Percentiles rank a stretch among this genome's conserved stretches.
phyloP scores from a whole-genome alignment of 2,888 invertebrate species.

The Leptopterna dolabrata region DNA sequence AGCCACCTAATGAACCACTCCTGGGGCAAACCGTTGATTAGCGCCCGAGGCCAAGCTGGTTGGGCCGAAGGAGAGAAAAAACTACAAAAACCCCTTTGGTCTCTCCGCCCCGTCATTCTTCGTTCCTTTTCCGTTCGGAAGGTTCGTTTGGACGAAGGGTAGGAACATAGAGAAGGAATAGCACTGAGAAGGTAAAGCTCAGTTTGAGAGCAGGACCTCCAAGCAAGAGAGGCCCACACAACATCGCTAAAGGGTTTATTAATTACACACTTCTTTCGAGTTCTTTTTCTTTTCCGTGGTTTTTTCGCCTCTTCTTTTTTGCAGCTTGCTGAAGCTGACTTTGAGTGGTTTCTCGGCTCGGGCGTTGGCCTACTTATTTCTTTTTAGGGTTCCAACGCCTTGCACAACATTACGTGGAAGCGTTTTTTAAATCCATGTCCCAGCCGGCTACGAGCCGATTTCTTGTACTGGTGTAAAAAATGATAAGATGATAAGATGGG shows the following conservation, averaged over 20 bases:
- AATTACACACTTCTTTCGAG: constrained; percentile 47
- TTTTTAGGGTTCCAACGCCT: constrained; percentile 4
- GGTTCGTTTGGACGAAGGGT: constrained; percentile 1
- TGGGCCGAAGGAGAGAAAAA: background rate
- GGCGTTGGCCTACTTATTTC: constrained; percentile 36
- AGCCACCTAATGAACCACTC: constrained; percentile 43
- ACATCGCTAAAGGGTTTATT: constrained; percentile 45
- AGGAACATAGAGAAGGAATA: background rate
- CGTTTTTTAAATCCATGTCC: background rate
- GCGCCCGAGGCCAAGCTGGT: constrained; percentile 32
- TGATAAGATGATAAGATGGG: no score
- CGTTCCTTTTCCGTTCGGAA: background rate
- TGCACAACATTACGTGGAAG: background rate
- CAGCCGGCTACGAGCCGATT: background rate
- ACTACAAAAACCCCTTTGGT: constrained; percentile 38
- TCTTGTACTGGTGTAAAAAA: background rate
- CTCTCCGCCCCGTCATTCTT: background rate
- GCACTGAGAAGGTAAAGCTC: background rate
- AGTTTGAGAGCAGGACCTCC: background rate
- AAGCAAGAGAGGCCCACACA: background rate
- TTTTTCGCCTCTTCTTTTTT: background rate
- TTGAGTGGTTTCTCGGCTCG: constrained; percentile 43
- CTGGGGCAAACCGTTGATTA: constrained; percentile 42
- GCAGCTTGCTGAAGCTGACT: constrained; percentile 20
- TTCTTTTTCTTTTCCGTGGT: background rate